Conservation (phyloP, 2,888 invertebrate genomes). For the Eupithecia centaureata region DNA sequence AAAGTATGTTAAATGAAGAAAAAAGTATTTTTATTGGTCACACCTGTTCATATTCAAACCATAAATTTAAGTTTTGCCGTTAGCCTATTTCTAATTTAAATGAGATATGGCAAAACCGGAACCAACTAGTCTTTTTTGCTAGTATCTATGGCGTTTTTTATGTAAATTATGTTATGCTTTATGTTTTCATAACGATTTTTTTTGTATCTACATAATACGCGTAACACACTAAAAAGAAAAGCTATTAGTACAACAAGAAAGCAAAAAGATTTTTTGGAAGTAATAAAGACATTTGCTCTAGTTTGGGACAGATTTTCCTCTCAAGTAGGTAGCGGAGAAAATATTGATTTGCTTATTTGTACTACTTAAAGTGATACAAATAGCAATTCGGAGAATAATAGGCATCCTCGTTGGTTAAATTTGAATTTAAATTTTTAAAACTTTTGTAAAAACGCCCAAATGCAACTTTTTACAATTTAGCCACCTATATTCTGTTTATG, state of each 20-base stretch:
- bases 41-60: constrained; percentile 13
- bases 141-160: constrained; percentile 5
- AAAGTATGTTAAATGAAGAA: not conserved
- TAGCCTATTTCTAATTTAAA: constrained; percentile 15
- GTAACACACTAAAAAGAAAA: not conserved
- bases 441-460: too few species aligned
- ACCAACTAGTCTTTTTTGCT: constrained; percentile 13
- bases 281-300: too few species aligned
- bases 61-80: constrained; percentile 20
- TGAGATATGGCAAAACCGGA: constrained; percentile 16
- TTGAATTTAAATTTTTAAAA: too few species aligned
- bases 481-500: too few species aligned
- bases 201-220: not conserved
- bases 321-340: too few species aligned
- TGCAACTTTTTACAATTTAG: too few species aligned
- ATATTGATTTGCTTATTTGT: too few species aligned
- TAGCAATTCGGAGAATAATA: too few species aligned
- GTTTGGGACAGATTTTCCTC: too few species aligned
- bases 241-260: not conserved
- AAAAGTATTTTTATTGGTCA: not conserved
- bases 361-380: too few species aligned
- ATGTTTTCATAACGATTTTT: not conserved
- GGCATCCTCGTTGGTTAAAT: too few species aligned
- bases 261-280: not conserved
- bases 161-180: too few species aligned